These are phyloP conservation scores for Cephonodes hylas DNA, from an alignment of 2,888 invertebrate species.

Conservation along the genomic window DNA sequence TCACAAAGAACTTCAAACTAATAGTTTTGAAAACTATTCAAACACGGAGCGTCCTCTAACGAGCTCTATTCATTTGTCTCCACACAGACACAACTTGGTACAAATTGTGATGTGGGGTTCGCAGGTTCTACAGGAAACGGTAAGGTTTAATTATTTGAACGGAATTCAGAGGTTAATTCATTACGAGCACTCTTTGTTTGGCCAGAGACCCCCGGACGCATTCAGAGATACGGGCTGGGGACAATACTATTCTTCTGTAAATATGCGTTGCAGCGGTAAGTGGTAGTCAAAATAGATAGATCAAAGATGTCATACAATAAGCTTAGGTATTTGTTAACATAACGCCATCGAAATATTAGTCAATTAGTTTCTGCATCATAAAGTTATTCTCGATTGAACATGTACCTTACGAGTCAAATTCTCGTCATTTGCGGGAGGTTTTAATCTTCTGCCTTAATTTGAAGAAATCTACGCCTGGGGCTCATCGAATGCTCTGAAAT, in stretches of 20 bases:
- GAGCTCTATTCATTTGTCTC: background rate
- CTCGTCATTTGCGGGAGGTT: too few relatives aligned
- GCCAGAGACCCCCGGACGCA: background rate
- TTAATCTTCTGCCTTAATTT: too few relatives aligned
- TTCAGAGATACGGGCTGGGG: background rate
- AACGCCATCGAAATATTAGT: too few relatives aligned
- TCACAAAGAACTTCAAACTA: background rate
- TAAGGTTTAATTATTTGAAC: background rate
- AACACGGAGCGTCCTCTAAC: background rate
- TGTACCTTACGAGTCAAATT: too few relatives aligned
- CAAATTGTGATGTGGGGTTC: background rate
- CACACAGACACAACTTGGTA: background rate
- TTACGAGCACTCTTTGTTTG: background rate
- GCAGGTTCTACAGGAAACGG: background rate
- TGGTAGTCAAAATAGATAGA: too few relatives aligned
- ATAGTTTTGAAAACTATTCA: background rate
- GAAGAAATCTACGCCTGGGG: too few relatives aligned
- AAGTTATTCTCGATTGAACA: too few relatives aligned
- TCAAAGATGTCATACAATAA: too few relatives aligned
- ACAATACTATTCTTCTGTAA: background rate
- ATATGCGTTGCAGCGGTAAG: too few relatives aligned
- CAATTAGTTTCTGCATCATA: too few relatives aligned
- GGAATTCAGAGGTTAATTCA: conserved; percentile 5
- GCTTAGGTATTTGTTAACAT: too few relatives aligned
- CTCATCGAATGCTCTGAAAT: too few relatives aligned